Conservation (phyloP, 2,888 invertebrate genomes). For the Andricus curvator region DNA sequence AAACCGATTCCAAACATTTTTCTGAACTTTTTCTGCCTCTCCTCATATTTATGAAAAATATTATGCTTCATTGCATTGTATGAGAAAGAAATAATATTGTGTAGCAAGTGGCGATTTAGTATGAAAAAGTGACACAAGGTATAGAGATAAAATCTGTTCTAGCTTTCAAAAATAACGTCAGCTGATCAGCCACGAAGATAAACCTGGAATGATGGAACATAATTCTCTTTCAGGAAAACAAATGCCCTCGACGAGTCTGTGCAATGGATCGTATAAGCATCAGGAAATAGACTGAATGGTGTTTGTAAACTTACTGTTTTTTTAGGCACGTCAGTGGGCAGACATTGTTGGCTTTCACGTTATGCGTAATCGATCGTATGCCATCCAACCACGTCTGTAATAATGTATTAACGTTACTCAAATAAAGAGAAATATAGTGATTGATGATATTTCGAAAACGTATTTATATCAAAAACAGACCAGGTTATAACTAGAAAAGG, state of each 20-base stretch:
- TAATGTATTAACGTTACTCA: conserved; percentile 50
- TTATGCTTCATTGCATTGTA: too few species aligned
- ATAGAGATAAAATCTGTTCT: neutral
- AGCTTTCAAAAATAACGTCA: neutral
- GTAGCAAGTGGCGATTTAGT: neutral
- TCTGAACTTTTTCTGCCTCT: too few species aligned
- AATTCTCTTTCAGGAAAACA: neutral
- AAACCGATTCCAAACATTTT: too few species aligned
- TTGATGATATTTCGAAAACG: neutral
- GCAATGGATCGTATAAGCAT: conserved; percentile 17
- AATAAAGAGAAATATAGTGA: conserved; percentile 26
- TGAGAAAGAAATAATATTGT: too few species aligned
- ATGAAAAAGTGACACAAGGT: neutral
- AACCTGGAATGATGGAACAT: neutral
- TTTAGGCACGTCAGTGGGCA: conserved; percentile 99
- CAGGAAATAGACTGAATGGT: conserved; percentile 53
- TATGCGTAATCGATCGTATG: conserved; percentile 96
- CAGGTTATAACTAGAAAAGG: neutral
- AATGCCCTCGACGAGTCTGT: neutral
- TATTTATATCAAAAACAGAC: neutral
- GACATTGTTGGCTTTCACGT: conserved; percentile 99
- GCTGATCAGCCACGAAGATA: neutral
- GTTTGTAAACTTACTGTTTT: conserved; percentile 94
- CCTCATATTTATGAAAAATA: too few species aligned
- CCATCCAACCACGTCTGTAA: conserved; percentile 96